Conservation (phyloP, 2,797 vertebrate genomes). For the Siniperca obscura region DNA sequence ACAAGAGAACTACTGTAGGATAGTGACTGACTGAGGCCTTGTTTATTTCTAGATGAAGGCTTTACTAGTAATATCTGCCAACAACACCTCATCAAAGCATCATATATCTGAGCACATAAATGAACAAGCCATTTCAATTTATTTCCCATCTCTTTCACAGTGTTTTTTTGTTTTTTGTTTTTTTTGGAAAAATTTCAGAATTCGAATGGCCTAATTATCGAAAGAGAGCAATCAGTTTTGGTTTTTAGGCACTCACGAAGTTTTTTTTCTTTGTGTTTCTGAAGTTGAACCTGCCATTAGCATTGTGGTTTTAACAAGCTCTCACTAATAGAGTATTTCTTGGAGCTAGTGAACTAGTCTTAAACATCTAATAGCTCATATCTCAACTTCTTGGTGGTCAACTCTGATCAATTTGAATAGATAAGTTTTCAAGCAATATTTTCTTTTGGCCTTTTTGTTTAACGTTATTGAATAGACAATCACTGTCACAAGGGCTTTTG, state of each 20-base stretch:
- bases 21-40: conserved; percentile 85
- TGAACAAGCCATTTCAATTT: conserved; percentile 86
- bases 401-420: conserved; percentile 67
- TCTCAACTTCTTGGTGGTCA: conserved; percentile 67
- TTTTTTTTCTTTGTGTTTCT: conserved; percentile 36
- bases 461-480: conserved; percentile 87
- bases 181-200: conserved; percentile 66
- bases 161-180: conserved; percentile 53
- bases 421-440: conserved; percentile 83
- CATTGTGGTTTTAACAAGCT: conserved; percentile 62
- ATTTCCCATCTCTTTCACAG: conserved; percentile 81
- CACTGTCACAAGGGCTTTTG: conserved; percentile 89
- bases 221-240: conserved; percentile 67
- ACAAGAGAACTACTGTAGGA: conserved; percentile 80
- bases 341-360: conserved; percentile 74
- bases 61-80: conserved; percentile 86
- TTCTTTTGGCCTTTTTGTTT: conserved; percentile 75
- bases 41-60: conserved; percentile 85
- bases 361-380: conserved; percentile 70
- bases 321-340: conserved; percentile 59
- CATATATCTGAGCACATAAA: conserved; percentile 86
- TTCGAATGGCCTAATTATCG: conserved; percentile 73
- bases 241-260: conserved; percentile 61
- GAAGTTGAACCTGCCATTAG: conserved; percentile 65
- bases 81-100: conserved; percentile 84